Evolutionary conservation across 2,113 vertebrate genomes (phyloP).

Genomic region (Mionectes macconnelli): DNA sequence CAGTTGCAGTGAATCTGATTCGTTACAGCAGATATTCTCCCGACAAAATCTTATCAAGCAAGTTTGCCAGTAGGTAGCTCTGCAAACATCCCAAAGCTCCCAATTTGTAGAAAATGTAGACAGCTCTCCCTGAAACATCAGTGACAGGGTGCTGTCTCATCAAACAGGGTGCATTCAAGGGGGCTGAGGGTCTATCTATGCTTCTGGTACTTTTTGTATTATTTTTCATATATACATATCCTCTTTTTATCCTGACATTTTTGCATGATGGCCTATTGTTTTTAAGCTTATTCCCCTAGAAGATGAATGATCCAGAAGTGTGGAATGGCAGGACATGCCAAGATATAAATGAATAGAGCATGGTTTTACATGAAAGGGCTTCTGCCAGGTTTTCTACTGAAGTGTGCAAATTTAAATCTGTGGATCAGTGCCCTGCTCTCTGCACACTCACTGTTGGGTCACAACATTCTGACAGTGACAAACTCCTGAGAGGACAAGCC

Average conservation of each 20-base stretch:
- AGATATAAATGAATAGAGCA: not conserved
- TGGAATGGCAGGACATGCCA: not conserved
- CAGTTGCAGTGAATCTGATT: not conserved
- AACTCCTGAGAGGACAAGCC: not conserved
- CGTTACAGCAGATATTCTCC: not conserved
- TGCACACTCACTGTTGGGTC: not conserved
- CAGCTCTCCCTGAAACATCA: not conserved
- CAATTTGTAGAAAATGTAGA: not conserved
- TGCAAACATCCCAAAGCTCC: not conserved
- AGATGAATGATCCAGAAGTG: not conserved
- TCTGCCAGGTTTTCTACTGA: conserved; percentile 6
- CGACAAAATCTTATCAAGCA: not conserved
- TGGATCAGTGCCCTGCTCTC: not conserved
- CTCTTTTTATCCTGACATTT: not conserved
- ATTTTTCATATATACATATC: not conserved
- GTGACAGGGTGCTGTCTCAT: not conserved
- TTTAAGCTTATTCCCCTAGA: not conserved
- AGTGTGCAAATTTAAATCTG: conserved; percentile 10
- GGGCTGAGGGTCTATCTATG: not conserved
- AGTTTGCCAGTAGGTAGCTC: not conserved
- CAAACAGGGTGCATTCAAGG: not conserved
- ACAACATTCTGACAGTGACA: not conserved
- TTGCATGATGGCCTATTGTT: not conserved
- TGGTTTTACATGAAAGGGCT: not conserved
- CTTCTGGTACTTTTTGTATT: not conserved